Evolutionary conservation across 2,888 invertebrate genomes (phyloP), one percentile per base, ranked within the genome.

Genomic region (Drosophila antonietae): DNA sequence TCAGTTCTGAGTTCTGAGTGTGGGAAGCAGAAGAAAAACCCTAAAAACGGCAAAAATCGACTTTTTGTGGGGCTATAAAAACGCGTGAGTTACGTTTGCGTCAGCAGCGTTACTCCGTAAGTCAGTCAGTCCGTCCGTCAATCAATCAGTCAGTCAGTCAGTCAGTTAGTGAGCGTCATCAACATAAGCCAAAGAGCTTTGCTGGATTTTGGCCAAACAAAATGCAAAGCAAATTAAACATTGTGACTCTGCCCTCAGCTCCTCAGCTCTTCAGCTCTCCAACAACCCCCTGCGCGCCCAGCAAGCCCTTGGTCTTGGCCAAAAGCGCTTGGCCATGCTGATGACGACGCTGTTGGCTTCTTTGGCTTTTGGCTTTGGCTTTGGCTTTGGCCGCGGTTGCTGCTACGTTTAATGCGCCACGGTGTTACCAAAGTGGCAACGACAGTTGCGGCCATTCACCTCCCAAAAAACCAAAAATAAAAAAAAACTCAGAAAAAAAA

Each of bases 361-460:
- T 78, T 81, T 77, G 85, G 85, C 80, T 59, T 83, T 73, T 78
- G 55, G 55, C 55, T 55, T 10, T 39, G 76, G 72, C 68, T 78
- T 76, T 70, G 76, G 72, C 68, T 78, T 76, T 70, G 66, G 75
- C 78, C 68, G 68, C 66, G 56, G 68, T 74, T 67, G 83, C 80
- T 81, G 86, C 83, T 88, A 83, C 84, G 75, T 83, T 86, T 86
- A 86, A 88, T 84, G 86, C 84, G 84, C 86, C 87, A 84, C 81
- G 87, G 85, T 87, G 78, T 76, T 84, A 84, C 84, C 84, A 85
- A 83, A 85, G 84, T 86, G 84, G 89, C 89, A 86, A 75, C 89
- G 86, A 87, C 88, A 91, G 89, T 88, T 73, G 75, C 88, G 92
- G 91, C 81, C 90, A 91, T 91, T 91, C 90, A 91, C 91, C 91